Conservation (phyloP, 2,888 invertebrate genomes). For the Hyalella azteca region DNA sequence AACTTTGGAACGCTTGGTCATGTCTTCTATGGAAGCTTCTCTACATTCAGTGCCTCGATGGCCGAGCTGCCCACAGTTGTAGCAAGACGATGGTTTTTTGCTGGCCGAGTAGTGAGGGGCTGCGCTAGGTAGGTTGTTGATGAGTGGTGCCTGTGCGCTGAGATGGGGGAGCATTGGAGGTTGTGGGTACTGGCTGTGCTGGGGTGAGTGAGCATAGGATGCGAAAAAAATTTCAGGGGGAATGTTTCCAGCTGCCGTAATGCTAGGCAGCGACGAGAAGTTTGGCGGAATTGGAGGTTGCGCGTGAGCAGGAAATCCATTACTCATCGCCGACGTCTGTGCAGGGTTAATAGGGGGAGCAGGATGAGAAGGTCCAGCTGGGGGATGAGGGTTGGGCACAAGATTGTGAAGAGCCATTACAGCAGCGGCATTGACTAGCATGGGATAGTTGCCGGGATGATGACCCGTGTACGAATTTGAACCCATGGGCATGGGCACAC, state of each 20-base stretch:
- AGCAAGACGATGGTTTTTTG: constrained; percentile 70
- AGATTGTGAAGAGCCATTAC: constrained; percentile 3
- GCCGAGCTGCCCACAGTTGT: constrained; percentile 86
- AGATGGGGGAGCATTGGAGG: not conserved
- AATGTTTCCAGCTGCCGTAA: not conserved
- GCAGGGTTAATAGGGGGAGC: constrained; percentile 3
- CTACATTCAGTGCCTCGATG: constrained; percentile 87
- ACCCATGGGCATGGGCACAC: not conserved
- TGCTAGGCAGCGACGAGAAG: constrained; percentile 43
- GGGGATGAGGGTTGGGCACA: not conserved
- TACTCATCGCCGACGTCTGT: constrained; percentile 46
- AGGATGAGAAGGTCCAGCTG: not conserved
- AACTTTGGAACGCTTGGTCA: constrained; percentile 67
- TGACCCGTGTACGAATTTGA: not conserved
- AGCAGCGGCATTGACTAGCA: not conserved
- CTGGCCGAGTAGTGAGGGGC: not conserved
- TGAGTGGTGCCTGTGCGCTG: not conserved
- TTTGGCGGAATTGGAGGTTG: constrained; percentile 43
- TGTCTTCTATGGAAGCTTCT: constrained; percentile 90
- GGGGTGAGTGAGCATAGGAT: constrained; percentile 5
- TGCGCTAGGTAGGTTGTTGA: not conserved
- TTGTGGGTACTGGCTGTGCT: not conserved
- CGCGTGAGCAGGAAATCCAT: constrained; percentile 46
- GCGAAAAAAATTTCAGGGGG: not conserved
- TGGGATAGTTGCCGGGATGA: not conserved